Conservation (phyloP, 2,888 invertebrate species). For the Tachina lurida region DNA sequence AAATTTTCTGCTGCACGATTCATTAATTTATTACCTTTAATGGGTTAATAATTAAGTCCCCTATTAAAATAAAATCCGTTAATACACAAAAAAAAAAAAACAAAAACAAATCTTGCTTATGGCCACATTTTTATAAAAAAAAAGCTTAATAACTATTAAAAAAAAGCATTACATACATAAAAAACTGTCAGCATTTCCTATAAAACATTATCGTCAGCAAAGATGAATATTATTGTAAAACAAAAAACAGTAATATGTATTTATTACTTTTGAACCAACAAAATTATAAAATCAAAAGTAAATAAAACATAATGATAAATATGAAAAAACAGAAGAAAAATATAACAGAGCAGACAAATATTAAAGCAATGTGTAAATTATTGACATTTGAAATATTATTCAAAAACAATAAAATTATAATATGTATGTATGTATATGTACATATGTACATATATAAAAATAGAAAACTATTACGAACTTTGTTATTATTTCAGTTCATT, state of each 20-base stretch:
- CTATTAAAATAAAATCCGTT: constrained; percentile 10
- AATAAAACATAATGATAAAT: neutral
- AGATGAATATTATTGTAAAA: constrained; percentile 33
- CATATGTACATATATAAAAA: too few relatives aligned
- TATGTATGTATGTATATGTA: too few relatives aligned
- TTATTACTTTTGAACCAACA: constrained; percentile 32
- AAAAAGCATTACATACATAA: constrained; percentile 17
- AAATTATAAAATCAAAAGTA: constrained; percentile 10
- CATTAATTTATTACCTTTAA: neutral
- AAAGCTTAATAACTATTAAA: neutral
- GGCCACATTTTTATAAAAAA: neutral
- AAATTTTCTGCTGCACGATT: too few relatives aligned
- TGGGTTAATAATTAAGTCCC: neutral
- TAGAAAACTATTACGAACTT: constrained; percentile 10
- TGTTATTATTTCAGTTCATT: constrained; percentile 19
- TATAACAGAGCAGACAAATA: constrained; percentile 15
- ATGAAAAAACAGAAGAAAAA: constrained; percentile 4
- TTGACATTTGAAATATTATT: constrained; percentile 22
- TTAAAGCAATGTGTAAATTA: constrained; percentile 38
- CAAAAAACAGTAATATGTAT: constrained; percentile 23
- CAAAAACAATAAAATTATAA: constrained; percentile 19
- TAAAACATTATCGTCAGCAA: constrained; percentile 58
- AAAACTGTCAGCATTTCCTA: constrained; percentile 54
- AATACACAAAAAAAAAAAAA: neutral
- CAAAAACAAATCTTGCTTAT: constrained; percentile 25